Evolutionary conservation across 2,888 invertebrate genomes (phyloP).

Genomic region (Geophilus truncorum): DNA sequence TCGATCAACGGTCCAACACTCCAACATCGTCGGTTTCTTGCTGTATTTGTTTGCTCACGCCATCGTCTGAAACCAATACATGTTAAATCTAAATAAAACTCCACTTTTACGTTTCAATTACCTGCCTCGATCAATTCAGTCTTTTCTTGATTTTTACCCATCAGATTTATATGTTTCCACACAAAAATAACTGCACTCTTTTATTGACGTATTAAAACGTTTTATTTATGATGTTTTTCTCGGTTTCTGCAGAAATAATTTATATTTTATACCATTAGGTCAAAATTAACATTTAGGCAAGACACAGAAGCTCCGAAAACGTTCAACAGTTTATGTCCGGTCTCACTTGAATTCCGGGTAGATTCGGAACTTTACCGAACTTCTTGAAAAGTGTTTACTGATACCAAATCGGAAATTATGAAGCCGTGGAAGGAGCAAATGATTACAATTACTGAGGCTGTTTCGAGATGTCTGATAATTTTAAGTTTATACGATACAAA

Average conservation of each 20-base stretch:
- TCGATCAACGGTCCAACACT: conserved; percentile 74
- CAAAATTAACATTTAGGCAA: conserved; percentile 53
- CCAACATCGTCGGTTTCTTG: conserved; percentile 75
- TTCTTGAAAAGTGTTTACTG: no score
- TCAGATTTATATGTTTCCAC: conserved; percentile 50
- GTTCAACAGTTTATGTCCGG: not conserved
- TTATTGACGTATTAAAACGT: not conserved
- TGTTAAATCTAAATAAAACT: conserved; percentile 42
- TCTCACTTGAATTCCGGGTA: not conserved
- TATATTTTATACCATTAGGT: conserved; percentile 37
- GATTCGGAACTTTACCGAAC: not conserved
- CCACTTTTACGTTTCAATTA: conserved; percentile 70
- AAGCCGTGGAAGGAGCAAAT: no score
- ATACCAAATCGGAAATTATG: no score
- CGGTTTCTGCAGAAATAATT: conserved; percentile 30
- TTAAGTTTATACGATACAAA: no score
- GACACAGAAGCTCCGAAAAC: conserved; percentile 52
- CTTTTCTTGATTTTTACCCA: conserved; percentile 57
- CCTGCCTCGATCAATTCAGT: conserved; percentile 60
- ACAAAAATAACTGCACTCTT: not conserved
- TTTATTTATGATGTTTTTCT: conserved; percentile 52
- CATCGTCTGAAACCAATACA: conserved; percentile 55
- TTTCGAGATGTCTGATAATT: conserved; percentile 79
- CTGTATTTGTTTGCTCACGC: conserved; percentile 74
- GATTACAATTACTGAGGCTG: conserved; percentile 67